A percentile compares a stretch with the other conserved stretches of the same genome.
Evolutionary conservation across 2,888 invertebrate species (phyloP).

Genomic region (Nephrotoma flavescens): DNA sequence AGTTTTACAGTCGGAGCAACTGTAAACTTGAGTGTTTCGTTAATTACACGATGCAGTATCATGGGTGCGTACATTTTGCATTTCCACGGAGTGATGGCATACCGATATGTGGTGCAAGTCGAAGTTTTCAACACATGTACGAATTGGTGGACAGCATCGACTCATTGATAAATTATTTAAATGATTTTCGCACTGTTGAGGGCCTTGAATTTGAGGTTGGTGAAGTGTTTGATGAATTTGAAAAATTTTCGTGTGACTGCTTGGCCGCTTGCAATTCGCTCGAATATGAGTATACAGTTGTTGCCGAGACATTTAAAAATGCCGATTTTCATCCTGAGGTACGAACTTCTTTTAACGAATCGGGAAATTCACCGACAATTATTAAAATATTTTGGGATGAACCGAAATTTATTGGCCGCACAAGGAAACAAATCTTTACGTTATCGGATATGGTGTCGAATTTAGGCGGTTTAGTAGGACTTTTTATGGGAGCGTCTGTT

Average conservation of each 20-base stretch:
- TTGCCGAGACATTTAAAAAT: background rate
- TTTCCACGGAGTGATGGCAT: background rate
- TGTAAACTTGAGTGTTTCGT: background rate
- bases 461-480: background rate
- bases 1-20: background rate
- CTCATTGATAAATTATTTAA: background rate
- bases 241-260: background rate
- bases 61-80: background rate
- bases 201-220: background rate
- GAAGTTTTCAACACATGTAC: background rate
- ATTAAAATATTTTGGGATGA: background rate
- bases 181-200: background rate
- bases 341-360: background rate
- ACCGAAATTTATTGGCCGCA: background rate
- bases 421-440: background rate
- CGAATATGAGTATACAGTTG: background rate
- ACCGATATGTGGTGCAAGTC: background rate
- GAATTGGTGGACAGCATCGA: background rate
- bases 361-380: background rate
- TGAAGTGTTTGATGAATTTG: background rate
- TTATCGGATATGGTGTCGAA: background rate
- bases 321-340: background rate
- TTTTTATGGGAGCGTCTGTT: background rate
- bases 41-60: background rate
- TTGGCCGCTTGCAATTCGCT: background rate